phyloP scores from a whole-genome alignment of 1,140 invertebrate genomes.

The Monomorium pharaonis region DNA sequence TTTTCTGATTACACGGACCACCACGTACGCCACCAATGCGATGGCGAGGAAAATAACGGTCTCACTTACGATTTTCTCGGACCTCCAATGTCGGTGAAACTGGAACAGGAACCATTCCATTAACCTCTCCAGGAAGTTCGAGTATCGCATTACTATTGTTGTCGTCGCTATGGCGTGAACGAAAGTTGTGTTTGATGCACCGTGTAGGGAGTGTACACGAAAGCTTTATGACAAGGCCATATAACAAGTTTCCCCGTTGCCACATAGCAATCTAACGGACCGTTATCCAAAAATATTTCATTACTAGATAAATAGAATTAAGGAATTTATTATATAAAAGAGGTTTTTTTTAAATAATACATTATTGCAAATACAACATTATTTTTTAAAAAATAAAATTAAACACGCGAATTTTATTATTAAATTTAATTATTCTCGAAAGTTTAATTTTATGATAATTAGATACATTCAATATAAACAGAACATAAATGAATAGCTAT shows the following conservation, averaged over 20 bases:
- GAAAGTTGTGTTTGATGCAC: constrained; percentile 44
- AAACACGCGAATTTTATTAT: background rate
- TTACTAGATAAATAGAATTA: background rate
- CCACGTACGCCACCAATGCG: background rate
- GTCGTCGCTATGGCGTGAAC: constrained; percentile 28
- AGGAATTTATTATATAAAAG: background rate
- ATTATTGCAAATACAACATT: background rate
- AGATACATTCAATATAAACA: background rate
- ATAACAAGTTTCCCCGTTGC: background rate
- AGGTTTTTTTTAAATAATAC: background rate
- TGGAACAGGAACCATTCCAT: constrained; percentile 56
- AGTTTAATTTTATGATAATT: background rate
- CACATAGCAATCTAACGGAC: background rate
- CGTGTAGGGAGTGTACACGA: background rate
- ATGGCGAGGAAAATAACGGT: constrained; percentile 6
- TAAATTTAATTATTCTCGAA: background rate
- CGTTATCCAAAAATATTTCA: background rate
- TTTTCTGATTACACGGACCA: constrained; percentile 24
- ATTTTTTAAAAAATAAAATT: background rate
- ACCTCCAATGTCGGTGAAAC: constrained; percentile 29
- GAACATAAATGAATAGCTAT: no score
- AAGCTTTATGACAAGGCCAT: constrained; percentile 5
- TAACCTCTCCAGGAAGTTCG: constrained; percentile 51
- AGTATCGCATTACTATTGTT: constrained; percentile 40
- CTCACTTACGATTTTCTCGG: constrained; percentile 51